phyloP scores from a whole-genome alignment of 2,888 invertebrate genomes.

The Pollenia amentaria region DNA sequence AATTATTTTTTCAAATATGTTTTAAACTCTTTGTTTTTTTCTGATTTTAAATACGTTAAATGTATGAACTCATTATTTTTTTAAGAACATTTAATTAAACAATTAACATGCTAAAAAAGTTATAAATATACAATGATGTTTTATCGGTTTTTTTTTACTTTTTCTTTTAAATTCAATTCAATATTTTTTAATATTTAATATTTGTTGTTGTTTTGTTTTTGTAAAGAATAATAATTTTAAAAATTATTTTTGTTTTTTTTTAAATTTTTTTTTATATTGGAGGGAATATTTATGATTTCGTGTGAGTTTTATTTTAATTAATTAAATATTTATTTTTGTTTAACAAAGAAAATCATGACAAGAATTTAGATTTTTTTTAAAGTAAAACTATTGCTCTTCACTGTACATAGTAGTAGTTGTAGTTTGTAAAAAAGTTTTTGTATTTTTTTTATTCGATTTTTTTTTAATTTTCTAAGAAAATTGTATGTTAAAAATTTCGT shows the following conservation, averaged over 20 bases:
- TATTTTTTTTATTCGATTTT: conserved; percentile 16
- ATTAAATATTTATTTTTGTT: conserved; percentile 28
- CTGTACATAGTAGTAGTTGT: conserved; percentile 63
- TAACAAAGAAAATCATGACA: conserved; percentile 42
- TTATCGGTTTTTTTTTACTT: conserved; percentile 11
- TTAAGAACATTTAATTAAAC: conserved; percentile 72
- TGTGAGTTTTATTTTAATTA: conserved; percentile 65
- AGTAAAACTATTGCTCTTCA: conserved; percentile 53
- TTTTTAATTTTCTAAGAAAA: conserved; percentile 61
- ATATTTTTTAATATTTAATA: conserved; percentile 66
- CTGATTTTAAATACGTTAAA: conserved; percentile 63
- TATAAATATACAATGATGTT: conserved; percentile 69
- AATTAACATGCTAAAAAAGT: conserved; percentile 72
- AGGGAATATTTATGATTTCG: conserved; percentile 83
- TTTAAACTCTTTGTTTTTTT: conserved; percentile 32
- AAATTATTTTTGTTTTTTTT: conserved; percentile 78
- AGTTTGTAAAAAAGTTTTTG: conserved; percentile 43
- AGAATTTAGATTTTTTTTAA: conserved; percentile 24
- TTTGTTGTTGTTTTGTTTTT: conserved; percentile 53
- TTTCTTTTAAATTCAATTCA: conserved; percentile 37
- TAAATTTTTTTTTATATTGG: conserved; percentile 75
- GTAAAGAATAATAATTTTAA: conserved; percentile 80
- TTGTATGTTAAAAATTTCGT: conserved; percentile 51
- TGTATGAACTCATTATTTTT: conserved; percentile 69
- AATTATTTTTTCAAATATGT: conserved; percentile 21